A percentile compares a stretch with the other conserved stretches of the same genome.
Conservation (phyloP, 2,797 vertebrate species). For the Microctenopoma lineatum region DNA sequence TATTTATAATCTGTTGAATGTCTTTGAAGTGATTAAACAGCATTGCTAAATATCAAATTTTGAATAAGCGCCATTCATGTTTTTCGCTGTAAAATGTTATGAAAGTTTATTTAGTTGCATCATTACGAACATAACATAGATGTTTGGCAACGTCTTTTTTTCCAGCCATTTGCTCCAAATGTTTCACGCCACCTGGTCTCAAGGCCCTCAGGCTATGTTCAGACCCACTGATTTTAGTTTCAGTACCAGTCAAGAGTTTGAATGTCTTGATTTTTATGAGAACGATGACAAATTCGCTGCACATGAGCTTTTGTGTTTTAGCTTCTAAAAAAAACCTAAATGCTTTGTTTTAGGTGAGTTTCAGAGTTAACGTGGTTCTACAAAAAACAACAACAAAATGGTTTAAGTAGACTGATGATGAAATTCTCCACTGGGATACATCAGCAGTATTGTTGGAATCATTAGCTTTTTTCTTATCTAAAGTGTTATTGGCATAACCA, state of each 20-base stretch:
- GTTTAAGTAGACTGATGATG: conserved; percentile 28
- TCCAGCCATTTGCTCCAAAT: background rate
- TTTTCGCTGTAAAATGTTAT: background rate
- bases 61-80: background rate
- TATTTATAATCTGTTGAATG: background rate
- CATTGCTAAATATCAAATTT: background rate
- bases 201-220: background rate
- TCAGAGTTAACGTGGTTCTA: conserved; percentile 15
- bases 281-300: background rate
- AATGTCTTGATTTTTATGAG: conserved; percentile 1
- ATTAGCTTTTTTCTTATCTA: conserved; percentile 4
- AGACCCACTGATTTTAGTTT: background rate
- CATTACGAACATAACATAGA: background rate
- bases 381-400: conserved; percentile 15
- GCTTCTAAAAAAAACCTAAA: background rate
- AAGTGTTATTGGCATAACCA: conserved; percentile 25
- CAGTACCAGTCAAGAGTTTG: background rate
- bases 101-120: background rate
- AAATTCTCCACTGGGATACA: conserved; percentile 13
- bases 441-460: conserved; percentile 2
- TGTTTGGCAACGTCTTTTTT: background rate
- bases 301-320: background rate
- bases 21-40: conserved; percentile 5
- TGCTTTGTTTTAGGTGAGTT: conserved; percentile 3
- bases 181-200: too few relatives aligned